Percentiles rank a stretch among this genome's conserved stretches.
These are phyloP conservation scores for Lasiurus borealis DNA, from an alignment of 2,113 vertebrate species.

Conservation along the genomic window DNA sequence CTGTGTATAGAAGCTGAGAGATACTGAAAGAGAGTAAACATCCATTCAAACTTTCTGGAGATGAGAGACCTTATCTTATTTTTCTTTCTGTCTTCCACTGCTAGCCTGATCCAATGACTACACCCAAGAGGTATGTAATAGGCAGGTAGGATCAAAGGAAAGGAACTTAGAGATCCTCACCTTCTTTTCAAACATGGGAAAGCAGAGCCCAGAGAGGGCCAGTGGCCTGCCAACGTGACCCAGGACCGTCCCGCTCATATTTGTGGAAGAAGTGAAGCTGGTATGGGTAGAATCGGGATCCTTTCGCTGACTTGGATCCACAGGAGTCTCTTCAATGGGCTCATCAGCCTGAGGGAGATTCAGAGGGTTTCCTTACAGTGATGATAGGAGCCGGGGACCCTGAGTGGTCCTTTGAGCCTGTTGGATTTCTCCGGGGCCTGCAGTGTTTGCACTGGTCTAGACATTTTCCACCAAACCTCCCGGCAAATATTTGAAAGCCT, in stretches of 20 bases:
- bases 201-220: background rate
- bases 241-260: background rate
- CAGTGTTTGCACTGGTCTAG: conserved; percentile 81
- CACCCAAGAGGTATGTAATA: background rate
- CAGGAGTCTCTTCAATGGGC: background rate
- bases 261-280: background rate
- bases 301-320: background rate
- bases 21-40: background rate
- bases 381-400: background rate
- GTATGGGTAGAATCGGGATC: background rate
- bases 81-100: background rate
- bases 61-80: background rate
- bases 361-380: conserved; percentile 8
- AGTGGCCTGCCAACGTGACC: background rate
- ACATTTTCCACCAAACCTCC: conserved; percentile 81
- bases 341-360: background rate
- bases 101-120: background rate
- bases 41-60: background rate
- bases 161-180: background rate
- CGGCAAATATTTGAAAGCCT: conserved; percentile 82
- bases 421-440: conserved; percentile 76
- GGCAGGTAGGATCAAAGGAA: background rate
- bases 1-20: background rate
- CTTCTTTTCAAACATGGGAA: conserved; percentile 45
- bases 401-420: conserved; percentile 58